Evolutionary conservation across 2,888 invertebrate genomes (phyloP).

Genomic region (Mimachlamys varia): DNA sequence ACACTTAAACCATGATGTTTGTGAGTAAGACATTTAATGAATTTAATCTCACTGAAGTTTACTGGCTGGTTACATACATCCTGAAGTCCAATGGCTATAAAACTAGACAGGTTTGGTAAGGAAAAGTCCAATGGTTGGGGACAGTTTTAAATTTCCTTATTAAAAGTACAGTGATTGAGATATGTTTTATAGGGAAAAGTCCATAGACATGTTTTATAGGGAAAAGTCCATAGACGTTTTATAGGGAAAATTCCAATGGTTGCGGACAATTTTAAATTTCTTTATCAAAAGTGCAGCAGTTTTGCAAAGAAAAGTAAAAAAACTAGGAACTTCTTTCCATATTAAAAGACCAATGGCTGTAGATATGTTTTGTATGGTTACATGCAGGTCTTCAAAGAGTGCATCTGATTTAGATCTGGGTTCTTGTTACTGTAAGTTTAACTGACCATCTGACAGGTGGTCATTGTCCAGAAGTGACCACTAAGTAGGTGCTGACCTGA

Average conservation of each 20-base stretch:
- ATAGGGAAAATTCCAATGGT: no score
- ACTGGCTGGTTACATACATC: neutral
- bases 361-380: neutral
- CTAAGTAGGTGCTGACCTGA: neutral
- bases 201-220: no score
- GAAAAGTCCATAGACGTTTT: no score
- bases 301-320: neutral
- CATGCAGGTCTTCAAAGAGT: no score
- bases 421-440: neutral
- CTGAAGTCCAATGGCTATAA: neutral
- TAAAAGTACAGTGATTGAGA: no score
- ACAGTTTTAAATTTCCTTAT: neutral
- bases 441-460: constrained; percentile 17
- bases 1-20: neutral
- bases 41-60: neutral
- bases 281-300: neutral
- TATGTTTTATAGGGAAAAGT: no score
- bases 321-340: neutral
- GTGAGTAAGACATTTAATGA: neutral
- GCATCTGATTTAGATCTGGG: neutral
- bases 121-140: neutral
- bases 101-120: neutral
- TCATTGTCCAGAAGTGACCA: neutral
- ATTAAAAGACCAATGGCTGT: neutral
- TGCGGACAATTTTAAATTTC: no score